These are phyloP conservation scores for Peromyscus leucopus DNA, from an alignment of 2,113 vertebrate species.

Conservation along the genomic window DNA sequence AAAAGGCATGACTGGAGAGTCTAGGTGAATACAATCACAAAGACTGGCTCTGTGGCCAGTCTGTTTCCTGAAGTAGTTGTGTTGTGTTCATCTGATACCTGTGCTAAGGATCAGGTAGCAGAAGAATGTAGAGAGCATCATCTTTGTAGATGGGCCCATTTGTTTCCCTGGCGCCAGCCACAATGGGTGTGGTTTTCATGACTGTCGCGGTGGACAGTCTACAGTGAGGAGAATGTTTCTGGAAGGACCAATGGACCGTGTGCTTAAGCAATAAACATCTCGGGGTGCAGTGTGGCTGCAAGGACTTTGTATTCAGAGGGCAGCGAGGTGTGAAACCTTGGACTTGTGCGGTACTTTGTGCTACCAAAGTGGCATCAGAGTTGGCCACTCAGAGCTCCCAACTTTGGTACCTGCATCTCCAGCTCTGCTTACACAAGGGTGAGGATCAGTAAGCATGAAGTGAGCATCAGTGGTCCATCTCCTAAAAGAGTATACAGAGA, in stretches of 20 bases:
- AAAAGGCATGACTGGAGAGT: neutral
- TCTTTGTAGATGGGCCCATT: neutral
- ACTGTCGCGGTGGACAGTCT: neutral
- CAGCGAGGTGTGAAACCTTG: constrained; percentile 73
- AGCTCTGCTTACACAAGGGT: neutral
- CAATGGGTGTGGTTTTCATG: neutral
- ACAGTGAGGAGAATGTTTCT: neutral
- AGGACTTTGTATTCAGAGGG: constrained; percentile 60
- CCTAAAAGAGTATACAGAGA: neutral
- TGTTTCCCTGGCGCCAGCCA: neutral
- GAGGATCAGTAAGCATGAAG: neutral
- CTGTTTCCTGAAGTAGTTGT: neutral
- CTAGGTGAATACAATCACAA: neutral
- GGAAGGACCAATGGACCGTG: neutral
- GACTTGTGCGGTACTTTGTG: constrained; percentile 58
- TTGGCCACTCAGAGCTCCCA: neutral
- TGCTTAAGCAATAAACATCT: constrained; percentile 20
- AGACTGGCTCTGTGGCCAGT: constrained; percentile 7
- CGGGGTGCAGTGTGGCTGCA: constrained; percentile 14
- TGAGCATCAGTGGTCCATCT: neutral
- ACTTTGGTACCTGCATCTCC: constrained; percentile 12
- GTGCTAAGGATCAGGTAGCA: neutral
- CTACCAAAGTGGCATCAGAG: constrained; percentile 38
- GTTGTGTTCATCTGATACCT: neutral
- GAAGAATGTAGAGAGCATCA: neutral